Evolutionary conservation across 1,140 invertebrate genomes (phyloP), one percentile per base, ranked within the genome.

Genomic region (Vollenhovia emeryi): DNA sequence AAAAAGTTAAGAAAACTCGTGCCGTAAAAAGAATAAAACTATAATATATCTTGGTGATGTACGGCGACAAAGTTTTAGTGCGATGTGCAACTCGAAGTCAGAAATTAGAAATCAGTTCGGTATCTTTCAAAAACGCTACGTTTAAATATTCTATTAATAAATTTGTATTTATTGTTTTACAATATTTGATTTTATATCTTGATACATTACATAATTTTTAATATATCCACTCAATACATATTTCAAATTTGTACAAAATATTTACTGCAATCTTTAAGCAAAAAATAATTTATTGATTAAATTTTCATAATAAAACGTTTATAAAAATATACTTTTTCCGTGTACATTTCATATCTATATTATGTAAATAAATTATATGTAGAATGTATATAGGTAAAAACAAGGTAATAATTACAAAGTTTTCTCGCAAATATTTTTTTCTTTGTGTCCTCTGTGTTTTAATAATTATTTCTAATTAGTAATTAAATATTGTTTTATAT

Each of bases 1-100:
- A 21, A 62, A 24, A 48, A 48, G 27, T 78, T 64, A 21, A 48
- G 11, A 43, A 60, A 78, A 64, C 40, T 50, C 6, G 15, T 75
- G 27, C 43, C 24, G 13, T 76, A 60, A 62, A 76, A 18, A 48
- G 18, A n/a, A 30, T 9, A 62, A 7, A 24, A 40, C 2, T 43
- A 3, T 64, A 64, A 64, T 62, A n/a, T 48, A 33, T 36, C 7
- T 57, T 24, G 15, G n/a, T 33, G 3, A 73, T 33, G 18, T 11
- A 24, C 15, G n/a, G 3, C 7, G 21, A 24, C n/a, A 24, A 18
- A 24, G 21, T 57, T 64, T 64, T 64, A 36, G n/a, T n/a, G n/a
- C n/a, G 33, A 59, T 18, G 8, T 75, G 2, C 40, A 24, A 57
- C 2, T 36, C 1, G 0, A 75, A 40, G 36, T 48, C 15, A 48